Percentiles rank a stretch among this genome's conserved stretches.
phyloP scores from a whole-genome alignment of 2,797 vertebrate species.

The Sylvilagus floridanus region DNA sequence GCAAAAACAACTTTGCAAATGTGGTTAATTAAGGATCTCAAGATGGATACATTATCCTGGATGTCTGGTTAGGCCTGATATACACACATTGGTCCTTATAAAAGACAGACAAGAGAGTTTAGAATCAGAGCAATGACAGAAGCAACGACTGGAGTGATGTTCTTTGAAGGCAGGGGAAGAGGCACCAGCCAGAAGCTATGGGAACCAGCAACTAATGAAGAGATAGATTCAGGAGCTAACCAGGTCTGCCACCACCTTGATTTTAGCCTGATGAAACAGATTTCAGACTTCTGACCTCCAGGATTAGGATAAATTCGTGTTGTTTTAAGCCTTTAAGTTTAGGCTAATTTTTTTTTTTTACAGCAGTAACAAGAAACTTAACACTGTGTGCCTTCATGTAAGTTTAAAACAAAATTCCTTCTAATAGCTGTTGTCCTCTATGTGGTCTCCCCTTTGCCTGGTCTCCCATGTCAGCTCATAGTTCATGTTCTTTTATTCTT shows the following conservation, averaged over 20 bases:
- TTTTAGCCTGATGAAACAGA: neutral
- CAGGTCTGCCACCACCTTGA: neutral
- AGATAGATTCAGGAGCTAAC: neutral
- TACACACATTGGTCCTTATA: neutral
- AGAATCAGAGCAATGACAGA: neutral
- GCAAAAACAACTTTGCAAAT: neutral
- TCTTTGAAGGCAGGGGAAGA: neutral
- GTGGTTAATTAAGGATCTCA: neutral
- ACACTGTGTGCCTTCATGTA: neutral
- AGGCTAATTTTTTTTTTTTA: neutral
- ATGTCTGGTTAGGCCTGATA: neutral
- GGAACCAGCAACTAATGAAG: neutral
- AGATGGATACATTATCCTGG: neutral
- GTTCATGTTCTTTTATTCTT: neutral
- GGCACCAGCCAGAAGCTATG: neutral
- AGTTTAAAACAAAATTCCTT: constrained; percentile 32
- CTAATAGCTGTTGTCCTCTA: neutral
- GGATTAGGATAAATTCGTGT: neutral
- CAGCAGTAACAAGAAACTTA: neutral
- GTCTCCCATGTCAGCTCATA: neutral
- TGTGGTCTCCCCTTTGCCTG: neutral
- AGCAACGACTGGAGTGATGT: neutral
- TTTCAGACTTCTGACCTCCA: neutral
- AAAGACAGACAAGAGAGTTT: neutral
- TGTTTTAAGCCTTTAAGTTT: neutral